A percentile compares a stretch with the other conserved stretches of the same genome.
Evolutionary conservation across 2,888 invertebrate species (phyloP).

Genomic region (Tenthredo mesomela): DNA sequence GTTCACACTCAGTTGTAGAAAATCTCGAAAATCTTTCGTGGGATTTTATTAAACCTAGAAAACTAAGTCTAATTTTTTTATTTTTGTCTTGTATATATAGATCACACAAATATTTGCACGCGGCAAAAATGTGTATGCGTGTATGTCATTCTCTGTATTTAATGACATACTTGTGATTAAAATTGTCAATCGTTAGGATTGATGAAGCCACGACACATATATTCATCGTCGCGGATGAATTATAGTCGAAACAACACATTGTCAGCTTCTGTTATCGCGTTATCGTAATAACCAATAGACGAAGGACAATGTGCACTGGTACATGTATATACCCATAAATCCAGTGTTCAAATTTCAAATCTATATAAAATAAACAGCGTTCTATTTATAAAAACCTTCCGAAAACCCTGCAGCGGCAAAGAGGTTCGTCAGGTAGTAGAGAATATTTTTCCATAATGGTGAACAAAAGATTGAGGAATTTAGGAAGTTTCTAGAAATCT

Average conservation of each 20-base stretch:
- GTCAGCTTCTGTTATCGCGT: constrained; percentile 23
- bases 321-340: background rate
- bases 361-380: background rate
- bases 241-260: constrained; percentile 4
- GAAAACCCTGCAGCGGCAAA: background rate
- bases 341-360: background rate
- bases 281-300: background rate
- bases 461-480: background rate
- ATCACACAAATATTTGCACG: background rate
- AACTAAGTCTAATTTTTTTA: background rate
- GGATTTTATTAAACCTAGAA: background rate
- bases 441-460: background rate
- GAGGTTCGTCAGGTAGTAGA: background rate
- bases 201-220: constrained; percentile 5
- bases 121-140: background rate
- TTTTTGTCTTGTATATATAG: background rate
- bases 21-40: background rate
- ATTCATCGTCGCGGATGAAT: background rate
- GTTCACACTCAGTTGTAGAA: background rate
- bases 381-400: background rate
- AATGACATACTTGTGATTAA: background rate
- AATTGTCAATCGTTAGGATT: background rate
- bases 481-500: background rate
- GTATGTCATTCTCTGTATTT: background rate
- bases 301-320: background rate